Evolutionary conservation across 2,797 vertebrate species (phyloP).

Genomic region (Anniella stebbinsi): DNA sequence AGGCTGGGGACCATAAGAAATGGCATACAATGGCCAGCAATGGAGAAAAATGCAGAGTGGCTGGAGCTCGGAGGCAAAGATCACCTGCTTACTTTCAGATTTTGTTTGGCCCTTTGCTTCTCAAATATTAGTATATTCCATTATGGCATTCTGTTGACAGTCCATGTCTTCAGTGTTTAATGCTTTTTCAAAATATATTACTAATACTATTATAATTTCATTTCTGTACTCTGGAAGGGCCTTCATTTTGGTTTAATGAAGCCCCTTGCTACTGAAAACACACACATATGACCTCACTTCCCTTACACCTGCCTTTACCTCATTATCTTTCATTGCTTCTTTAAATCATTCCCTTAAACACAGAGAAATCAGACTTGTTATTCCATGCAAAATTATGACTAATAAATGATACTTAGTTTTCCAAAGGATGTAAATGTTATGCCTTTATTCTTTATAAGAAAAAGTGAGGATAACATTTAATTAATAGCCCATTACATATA

Average conservation of each 20-base stretch:
- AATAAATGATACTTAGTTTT: conserved; percentile 35
- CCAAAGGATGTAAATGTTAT: conserved; percentile 8
- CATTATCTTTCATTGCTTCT: conserved; percentile 48
- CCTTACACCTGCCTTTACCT: conserved; percentile 44
- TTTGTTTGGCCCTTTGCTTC: background rate
- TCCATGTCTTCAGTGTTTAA: background rate
- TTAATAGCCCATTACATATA: conserved; percentile 34
- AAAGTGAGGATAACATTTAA: conserved; percentile 8
- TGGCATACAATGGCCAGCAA: no score
- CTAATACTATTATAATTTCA: conserved; percentile 11
- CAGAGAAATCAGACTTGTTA: conserved; percentile 46
- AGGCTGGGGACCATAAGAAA: no score
- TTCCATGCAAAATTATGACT: conserved; percentile 52
- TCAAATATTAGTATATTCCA: background rate
- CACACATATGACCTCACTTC: conserved; percentile 62
- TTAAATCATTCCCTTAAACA: conserved; percentile 54
- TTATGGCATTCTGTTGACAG: conserved; percentile 13
- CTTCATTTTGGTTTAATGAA: conserved; percentile 53
- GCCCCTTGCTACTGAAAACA: conserved; percentile 42
- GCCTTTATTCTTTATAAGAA: conserved; percentile 56
- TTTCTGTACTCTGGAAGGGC: background rate
- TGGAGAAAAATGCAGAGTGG: no score
- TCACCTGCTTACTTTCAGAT: background rate
- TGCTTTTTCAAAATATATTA: background rate
- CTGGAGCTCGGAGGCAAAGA: no score